These are phyloP conservation scores for Balaenoptera acutorostrata DNA, from an alignment of 2,113 vertebrate species.

Conservation along the genomic window DNA sequence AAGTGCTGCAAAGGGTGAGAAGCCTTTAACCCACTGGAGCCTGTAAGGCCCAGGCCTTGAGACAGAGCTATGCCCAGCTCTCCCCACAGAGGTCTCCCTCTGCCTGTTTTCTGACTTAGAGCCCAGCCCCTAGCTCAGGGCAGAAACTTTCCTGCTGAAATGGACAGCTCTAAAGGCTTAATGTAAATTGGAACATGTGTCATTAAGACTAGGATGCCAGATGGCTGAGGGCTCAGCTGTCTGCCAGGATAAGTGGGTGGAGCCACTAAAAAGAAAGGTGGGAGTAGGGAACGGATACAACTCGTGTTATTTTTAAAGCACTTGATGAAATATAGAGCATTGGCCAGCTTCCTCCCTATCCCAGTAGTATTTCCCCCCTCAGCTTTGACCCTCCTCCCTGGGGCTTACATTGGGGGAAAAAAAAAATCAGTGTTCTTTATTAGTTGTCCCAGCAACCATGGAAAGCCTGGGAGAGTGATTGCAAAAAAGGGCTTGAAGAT, in stretches of 20 bases:
- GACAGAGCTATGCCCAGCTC: background rate
- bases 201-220: constrained; percentile 54
- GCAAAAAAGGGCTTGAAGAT: background rate
- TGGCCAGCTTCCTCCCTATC: constrained; percentile 42
- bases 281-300: background rate
- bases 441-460: constrained; percentile 47
- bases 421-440: constrained; percentile 42
- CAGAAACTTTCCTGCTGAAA: background rate
- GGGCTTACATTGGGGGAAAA: constrained; percentile 7
- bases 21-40: background rate
- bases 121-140: background rate
- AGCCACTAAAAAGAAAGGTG: constrained; percentile 48
- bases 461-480: constrained; percentile 32
- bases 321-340: constrained; percentile 20
- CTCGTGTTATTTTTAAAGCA: constrained; percentile 64
- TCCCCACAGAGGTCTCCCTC: constrained; percentile 74
- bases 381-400: constrained; percentile 44
- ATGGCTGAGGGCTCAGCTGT: constrained; percentile 66
- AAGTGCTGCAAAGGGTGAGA: background rate
- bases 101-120: background rate
- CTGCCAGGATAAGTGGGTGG: constrained; percentile 58
- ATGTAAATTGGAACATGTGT: constrained; percentile 63
- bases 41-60: background rate
- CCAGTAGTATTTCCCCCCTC: background rate
- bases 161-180: constrained; percentile 48